A percentile compares a stretch with the other conserved stretches of the same genome.
phyloP scores from a whole-genome alignment of 2,113 vertebrate genomes.

The Meleagris gallopavo region DNA sequence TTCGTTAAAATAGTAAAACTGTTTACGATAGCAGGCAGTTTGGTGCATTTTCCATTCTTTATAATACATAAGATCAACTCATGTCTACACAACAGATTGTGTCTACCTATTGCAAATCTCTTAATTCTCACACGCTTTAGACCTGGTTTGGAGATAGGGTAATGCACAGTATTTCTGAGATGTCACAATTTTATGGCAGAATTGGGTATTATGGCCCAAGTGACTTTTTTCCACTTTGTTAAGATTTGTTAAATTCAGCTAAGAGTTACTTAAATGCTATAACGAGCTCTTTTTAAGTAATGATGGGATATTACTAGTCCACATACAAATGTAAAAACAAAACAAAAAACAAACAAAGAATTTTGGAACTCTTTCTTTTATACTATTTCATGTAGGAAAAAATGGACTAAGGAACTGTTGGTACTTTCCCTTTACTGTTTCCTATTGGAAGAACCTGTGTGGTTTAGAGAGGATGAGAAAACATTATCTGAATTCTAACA shows the following conservation, averaged over 20 bases:
- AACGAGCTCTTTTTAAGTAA: background rate
- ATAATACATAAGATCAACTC: background rate
- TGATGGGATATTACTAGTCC: background rate
- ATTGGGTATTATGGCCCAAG: background rate
- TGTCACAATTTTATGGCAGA: background rate
- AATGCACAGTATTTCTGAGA: background rate
- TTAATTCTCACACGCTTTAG: background rate
- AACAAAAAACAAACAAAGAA: background rate
- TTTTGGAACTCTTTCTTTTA: background rate
- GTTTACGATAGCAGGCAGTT: background rate
- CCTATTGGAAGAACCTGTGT: slow-evolving; percentile 70
- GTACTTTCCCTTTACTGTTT: slow-evolving; percentile 74
- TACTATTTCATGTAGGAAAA: slow-evolving; percentile 54
- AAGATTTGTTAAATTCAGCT: background rate
- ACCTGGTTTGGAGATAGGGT: background rate
- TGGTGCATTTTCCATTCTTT: background rate
- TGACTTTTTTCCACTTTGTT: background rate
- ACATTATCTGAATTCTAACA: background rate
- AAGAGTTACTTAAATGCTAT: background rate
- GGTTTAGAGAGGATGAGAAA: background rate
- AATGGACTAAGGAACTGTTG: slow-evolving; percentile 60
- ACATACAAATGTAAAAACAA: background rate
- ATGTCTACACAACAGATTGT: too few relatives aligned
- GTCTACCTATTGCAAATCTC: background rate
- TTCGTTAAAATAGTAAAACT: background rate